Evolutionary conservation across 2,888 invertebrate genomes (phyloP), one percentile per base, ranked within the genome.

Genomic region (Ochropleura leucogaster): DNA sequence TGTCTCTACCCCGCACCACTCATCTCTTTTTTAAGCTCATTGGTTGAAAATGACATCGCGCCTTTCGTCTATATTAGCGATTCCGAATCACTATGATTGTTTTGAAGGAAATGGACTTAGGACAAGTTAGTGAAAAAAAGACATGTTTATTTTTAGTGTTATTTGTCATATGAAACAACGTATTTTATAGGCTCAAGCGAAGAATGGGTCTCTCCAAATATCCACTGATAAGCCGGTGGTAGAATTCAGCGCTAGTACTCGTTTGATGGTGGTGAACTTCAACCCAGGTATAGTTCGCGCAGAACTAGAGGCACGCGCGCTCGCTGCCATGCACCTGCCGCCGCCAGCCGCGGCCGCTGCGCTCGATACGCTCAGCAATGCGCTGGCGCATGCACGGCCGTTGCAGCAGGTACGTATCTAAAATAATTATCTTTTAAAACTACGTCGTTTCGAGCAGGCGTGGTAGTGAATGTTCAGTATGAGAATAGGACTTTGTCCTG

Each of bases 251-350:
- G 96, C 97, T 53, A 97, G 96, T 16, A 97, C 97, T 47, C 98
- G 98, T 85, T 94, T 98, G 87, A 98, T 99, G 98, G 97, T 97
- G 79, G 99, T 99, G 0, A 99, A 98, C 89, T 99, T 98, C 94
- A 98, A 99, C 89, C 98, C 98, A 0, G 97, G 98, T 66, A 94
- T 99, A 68, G 98, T 98, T 16, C 97, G 98, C 60, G 96, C 99
- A 67, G 98, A 99, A 89, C 96, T 98, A 79, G 99, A 99, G 95
- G 99, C 99, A 12, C 97, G 99, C 4, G 98, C 99, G 87, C 97
- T 99, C 66, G 97, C 98, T 68, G 98, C 98, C 59, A 97, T 99
- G 79, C 99, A 98, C 2, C 98, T 98, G 91, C 96, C 99, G 55
- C 98, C 99, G 1, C 97, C 97, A 14, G 97, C 98, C 79, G 97